These are phyloP conservation scores for Halictus ligatus DNA, from an alignment of 2,888 invertebrate species.

Conservation along the genomic window DNA sequence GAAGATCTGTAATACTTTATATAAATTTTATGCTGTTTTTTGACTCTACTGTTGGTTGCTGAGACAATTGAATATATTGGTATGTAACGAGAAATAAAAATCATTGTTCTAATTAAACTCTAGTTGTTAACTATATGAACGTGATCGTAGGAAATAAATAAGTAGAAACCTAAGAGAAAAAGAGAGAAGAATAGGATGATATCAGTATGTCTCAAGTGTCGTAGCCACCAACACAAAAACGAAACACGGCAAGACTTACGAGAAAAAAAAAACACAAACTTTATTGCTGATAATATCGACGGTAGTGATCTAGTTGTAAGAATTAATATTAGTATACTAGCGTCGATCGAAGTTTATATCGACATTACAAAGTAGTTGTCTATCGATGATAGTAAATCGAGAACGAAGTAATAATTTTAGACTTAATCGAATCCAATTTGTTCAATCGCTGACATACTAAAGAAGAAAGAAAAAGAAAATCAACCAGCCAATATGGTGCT, in stretches of 20 bases:
- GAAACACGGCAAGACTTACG: slow-evolving; percentile 60
- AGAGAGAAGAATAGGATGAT: slow-evolving; percentile 30
- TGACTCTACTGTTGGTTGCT: slow-evolving; percentile 67
- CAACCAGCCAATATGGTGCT: slow-evolving; percentile 67
- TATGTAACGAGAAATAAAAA: slow-evolving; percentile 57
- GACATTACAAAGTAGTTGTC: slow-evolving; percentile 66
- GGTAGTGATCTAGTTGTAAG: slow-evolving; percentile 72
- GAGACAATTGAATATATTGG: slow-evolving; percentile 71
- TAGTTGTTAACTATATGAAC: slow-evolving; percentile 68
- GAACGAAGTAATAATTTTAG: slow-evolving; percentile 69
- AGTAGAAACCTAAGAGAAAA: slow-evolving; percentile 57
- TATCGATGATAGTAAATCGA: slow-evolving; percentile 61
- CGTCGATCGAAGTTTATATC: slow-evolving; percentile 66
- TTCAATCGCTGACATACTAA: slow-evolving; percentile 63
- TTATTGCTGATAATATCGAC: slow-evolving; percentile 70
- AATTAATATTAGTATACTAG: slow-evolving; percentile 70
- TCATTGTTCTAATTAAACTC: slow-evolving; percentile 67
- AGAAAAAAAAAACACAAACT: slow-evolving; percentile 45
- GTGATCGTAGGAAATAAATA: slow-evolving; percentile 68
- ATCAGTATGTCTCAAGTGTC: slow-evolving; percentile 69
- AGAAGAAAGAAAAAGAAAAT: slow-evolving; percentile 27
- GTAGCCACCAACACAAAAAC: slow-evolving; percentile 63
- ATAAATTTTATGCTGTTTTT: slow-evolving; percentile 69
- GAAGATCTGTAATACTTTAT: slow-evolving; percentile 80
- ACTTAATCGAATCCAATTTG: slow-evolving; percentile 67